Conservation (phyloP, 2,888 invertebrate species). For the Sesia apiformis region DNA sequence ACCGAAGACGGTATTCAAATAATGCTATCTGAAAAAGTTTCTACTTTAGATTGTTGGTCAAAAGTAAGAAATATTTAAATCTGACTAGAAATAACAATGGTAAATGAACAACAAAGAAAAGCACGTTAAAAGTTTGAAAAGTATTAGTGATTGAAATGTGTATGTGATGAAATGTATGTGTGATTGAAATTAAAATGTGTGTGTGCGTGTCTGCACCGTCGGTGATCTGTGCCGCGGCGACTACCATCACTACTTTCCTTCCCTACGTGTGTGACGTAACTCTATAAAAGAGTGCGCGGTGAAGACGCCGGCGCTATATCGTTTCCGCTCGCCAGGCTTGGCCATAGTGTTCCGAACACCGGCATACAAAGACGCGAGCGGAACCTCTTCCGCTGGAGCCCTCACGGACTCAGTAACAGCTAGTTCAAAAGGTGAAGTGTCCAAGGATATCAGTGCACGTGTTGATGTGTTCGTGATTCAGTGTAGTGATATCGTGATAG, state of each 20-base stretch:
- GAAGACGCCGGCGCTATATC: slow-evolving; percentile 72
- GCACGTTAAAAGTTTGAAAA: no score
- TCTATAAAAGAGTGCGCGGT: slow-evolving; percentile 70
- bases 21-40: no score
- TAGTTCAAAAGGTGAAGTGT: slow-evolving; percentile 45
- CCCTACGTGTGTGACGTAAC: slow-evolving; percentile 71
- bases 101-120: no score
- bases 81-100: no score
- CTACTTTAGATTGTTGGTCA: no score
- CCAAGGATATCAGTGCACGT: slow-evolving; percentile 41
- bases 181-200: no score
- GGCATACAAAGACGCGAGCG: slow-evolving; percentile 63
- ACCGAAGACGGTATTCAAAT: slow-evolving; percentile 3
- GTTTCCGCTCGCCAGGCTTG: slow-evolving; percentile 70
- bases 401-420: slow-evolving; percentile 57
- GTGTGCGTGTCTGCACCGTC: slow-evolving; percentile 30
- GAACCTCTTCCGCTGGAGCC: slow-evolving; percentile 65
- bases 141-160: no score
- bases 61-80: no score
- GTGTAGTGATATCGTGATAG: slow-evolving; percentile 54
- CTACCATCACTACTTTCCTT: slow-evolving; percentile 73
- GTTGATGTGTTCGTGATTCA: slow-evolving; percentile 30
- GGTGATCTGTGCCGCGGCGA: slow-evolving; percentile 45
- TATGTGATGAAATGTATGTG: no score
- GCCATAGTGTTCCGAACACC: slow-evolving; percentile 61